Evolutionary conservation across 2,797 vertebrate species (phyloP), one percentile per base, ranked within the genome.

Genomic region (Chloroceryle inda): DNA sequence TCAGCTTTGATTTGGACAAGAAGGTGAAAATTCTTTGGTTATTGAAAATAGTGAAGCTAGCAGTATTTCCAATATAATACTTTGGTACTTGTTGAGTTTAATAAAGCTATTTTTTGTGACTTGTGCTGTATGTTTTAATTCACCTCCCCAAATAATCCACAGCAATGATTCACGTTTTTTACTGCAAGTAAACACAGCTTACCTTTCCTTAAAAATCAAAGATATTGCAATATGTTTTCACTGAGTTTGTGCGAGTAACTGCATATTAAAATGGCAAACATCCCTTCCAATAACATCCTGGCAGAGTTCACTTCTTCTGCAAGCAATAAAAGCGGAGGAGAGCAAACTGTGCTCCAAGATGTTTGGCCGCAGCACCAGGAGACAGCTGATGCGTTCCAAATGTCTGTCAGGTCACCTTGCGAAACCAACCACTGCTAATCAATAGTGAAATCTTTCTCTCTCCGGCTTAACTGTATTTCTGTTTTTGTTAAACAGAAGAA

Each of bases 401-500:
- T 86, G 89, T 87, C 88, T 96, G 85, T 92, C 96, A 92, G 88
- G 93, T 68, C 74, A 64, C 80, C 92, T 74, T 80, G 85, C 92
- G 92, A 89, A 94, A 92, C 68, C 58, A 84, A 52, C 21, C 80
- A 67, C 31, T 26, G 5, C 63, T 94, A 94, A 96, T 95, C 91
- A 91, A 88, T 26, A 68, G 33, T 59, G 91, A 95, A 93, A 96
- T 89, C 76, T 83, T 95, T 77, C 83, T 74, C 85, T 52, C 59
- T 44, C 67, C 53, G 63, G 64, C 71, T 79, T 94, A 92, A 84
- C 61, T 92, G 19, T n/a, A 91, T 82, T 92, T 88, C 68, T 95
- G 55, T 16, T 94, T 96, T 96, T 26, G 20, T 85, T 95, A 92
- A 97, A 91, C 42, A 91, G 80, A 92, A 96, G 89, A 95, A 96